phyloP scores from a whole-genome alignment of 2,888 invertebrate species.

The Tetranychus truncatus region DNA sequence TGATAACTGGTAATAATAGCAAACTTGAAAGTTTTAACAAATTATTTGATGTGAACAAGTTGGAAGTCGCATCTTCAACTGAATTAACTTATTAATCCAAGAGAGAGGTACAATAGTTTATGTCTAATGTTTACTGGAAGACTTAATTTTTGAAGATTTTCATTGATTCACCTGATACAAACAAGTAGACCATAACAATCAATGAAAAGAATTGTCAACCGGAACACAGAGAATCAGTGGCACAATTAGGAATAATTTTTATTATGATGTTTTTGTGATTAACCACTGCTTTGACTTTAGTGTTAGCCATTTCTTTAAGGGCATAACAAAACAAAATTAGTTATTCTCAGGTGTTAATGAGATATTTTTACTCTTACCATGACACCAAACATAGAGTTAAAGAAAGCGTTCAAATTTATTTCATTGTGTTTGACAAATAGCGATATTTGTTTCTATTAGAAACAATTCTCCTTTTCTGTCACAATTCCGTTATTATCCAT shows the following conservation, averaged over 20 bases:
- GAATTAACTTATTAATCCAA: not conserved
- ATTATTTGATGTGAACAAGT: not conserved
- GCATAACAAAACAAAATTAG: not conserved
- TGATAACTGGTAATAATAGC: not conserved
- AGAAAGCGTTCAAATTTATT: not conserved
- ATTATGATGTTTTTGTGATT: not conserved
- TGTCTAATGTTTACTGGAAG: not conserved
- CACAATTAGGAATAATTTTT: not conserved
- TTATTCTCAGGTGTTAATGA: not conserved
- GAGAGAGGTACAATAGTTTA: not conserved
- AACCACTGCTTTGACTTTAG: not conserved
- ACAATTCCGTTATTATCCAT: too few species aligned
- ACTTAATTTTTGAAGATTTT: not conserved
- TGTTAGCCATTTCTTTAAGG: not conserved
- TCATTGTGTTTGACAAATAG: too few species aligned
- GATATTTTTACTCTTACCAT: not conserved
- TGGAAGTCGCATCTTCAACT: not conserved
- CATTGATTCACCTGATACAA: not conserved
- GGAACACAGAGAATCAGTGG: conserved; percentile 1
- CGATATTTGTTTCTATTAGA: too few species aligned
- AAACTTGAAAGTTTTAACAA: not conserved
- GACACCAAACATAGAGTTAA: not conserved
- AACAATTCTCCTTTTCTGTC: too few species aligned
- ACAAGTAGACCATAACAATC: not conserved
- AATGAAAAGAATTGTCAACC: not conserved